Conservation (phyloP, 2,113 vertebrate genomes). For the Oreotrochilus melanogaster region DNA sequence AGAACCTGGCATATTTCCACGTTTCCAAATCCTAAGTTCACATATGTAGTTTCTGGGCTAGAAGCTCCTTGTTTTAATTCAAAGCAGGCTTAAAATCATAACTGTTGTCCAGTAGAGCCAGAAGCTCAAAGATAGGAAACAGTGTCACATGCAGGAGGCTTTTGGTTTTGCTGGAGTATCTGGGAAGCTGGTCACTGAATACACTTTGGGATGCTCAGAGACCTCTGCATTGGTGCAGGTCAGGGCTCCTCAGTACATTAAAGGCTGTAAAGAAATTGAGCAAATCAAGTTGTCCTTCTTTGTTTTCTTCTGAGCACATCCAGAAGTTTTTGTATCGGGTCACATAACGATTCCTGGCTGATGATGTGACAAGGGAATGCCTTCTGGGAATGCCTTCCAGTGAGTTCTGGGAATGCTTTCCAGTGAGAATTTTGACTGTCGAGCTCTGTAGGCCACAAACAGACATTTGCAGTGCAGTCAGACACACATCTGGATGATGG, state of each 20-base stretch:
- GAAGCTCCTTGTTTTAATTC: neutral
- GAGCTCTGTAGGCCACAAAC: neutral
- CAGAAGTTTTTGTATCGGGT: neutral
- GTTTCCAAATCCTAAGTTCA: neutral
- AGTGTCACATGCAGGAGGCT: neutral
- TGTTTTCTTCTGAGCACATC: neutral
- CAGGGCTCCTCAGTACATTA: neutral
- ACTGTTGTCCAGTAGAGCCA: neutral
- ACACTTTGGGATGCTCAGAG: neutral
- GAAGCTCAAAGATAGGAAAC: neutral
- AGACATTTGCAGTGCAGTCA: neutral
- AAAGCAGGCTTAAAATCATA: neutral
- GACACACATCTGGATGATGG: neutral
- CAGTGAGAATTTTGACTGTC: rapidly evolving
- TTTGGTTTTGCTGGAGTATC: neutral
- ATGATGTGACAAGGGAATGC: neutral
- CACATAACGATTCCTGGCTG: rapidly evolving
- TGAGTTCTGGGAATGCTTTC: neutral
- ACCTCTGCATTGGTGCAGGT: neutral
- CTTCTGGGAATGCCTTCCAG: neutral
- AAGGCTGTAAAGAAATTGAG: neutral
- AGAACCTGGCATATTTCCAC: rapidly evolving
- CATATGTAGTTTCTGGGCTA: neutral
- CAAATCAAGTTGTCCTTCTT: neutral
- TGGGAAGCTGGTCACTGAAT: neutral